A percentile compares a stretch with the other conserved stretches of the same genome.
phyloP scores from a whole-genome alignment of 2,888 invertebrate genomes.

The Amphimallon solstitiale region DNA sequence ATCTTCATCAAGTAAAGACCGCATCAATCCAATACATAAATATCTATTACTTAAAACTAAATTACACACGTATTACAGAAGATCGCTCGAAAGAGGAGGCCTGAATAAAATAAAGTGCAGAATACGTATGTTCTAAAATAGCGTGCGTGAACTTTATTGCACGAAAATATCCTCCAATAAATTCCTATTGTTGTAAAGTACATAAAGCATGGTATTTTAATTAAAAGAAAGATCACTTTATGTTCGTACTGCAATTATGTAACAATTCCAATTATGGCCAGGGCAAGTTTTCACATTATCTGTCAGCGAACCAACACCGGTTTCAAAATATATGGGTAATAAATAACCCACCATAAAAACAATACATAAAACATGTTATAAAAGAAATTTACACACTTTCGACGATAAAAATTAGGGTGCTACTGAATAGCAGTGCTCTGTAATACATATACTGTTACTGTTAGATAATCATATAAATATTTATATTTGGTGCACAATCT shows the following conservation, averaged over 20 bases:
- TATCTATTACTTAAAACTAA: background rate
- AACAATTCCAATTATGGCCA: conserved; percentile 19
- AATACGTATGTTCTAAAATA: background rate
- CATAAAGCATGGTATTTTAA: conserved; percentile 23
- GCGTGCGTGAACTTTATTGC: conserved; percentile 1
- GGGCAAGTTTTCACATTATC: conserved; percentile 16
- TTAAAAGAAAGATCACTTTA: conserved; percentile 21
- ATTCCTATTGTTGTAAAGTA: conserved; percentile 2
- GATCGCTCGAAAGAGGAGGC: background rate
- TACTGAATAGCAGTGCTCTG: background rate
- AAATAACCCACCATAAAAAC: conserved; percentile 9
- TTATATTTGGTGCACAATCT: no score
- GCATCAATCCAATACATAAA: no score
- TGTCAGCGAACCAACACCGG: conserved; percentile 1
- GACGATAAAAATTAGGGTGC: background rate
- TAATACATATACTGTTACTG: background rate
- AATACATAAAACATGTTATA: conserved; percentile 20
- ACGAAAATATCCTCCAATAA: conserved; percentile 1
- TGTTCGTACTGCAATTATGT: conserved; percentile 12
- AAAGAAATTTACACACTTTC: conserved; percentile 22
- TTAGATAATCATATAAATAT: no score
- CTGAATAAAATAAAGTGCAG: background rate
- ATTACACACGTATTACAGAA: background rate
- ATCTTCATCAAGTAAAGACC: no score
- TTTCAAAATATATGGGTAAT: conserved; percentile 18